Conservation (phyloP, 2,113 vertebrate species). For the Galeopterus variegatus region DNA sequence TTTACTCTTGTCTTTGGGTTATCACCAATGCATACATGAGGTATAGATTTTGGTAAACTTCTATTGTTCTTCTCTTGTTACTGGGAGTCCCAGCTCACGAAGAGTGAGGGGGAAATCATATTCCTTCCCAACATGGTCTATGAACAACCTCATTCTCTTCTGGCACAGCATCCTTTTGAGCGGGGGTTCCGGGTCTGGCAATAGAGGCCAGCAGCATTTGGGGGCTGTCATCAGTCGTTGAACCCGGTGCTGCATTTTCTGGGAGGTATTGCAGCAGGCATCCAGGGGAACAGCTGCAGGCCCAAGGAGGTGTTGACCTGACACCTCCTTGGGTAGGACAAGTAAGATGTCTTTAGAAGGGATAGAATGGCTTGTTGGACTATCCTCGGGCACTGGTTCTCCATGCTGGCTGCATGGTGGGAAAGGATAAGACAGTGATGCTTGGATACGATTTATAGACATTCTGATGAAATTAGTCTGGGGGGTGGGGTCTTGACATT, state of each 20-base stretch:
- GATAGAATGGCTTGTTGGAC: neutral
- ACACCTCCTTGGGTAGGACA: neutral
- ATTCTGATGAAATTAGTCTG: too few relatives aligned
- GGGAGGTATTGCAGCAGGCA: neutral
- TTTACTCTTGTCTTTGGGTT: too few relatives aligned
- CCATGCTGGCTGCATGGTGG: too few relatives aligned
- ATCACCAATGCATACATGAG: too few relatives aligned
- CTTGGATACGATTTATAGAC: too few relatives aligned
- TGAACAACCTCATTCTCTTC: neutral
- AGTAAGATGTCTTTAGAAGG: neutral
- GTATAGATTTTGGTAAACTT: neutral
- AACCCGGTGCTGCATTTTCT: neutral
- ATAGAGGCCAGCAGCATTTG: neutral
- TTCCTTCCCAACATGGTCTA: neutral
- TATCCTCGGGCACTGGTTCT: neutral
- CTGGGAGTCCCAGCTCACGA: neutral
- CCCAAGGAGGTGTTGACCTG: neutral
- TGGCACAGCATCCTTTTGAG: neutral
- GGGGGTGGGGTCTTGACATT: too few relatives aligned
- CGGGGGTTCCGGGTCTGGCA: neutral
- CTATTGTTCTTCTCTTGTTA: neutral
- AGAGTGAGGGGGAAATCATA: neutral
- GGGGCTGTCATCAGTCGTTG: neutral
- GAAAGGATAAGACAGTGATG: too few relatives aligned
- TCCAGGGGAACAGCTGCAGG: neutral